Evolutionary conservation across 1,140 invertebrate species (phyloP), one percentile per base, ranked within the genome.

Genomic region (Hestina assimilis): DNA sequence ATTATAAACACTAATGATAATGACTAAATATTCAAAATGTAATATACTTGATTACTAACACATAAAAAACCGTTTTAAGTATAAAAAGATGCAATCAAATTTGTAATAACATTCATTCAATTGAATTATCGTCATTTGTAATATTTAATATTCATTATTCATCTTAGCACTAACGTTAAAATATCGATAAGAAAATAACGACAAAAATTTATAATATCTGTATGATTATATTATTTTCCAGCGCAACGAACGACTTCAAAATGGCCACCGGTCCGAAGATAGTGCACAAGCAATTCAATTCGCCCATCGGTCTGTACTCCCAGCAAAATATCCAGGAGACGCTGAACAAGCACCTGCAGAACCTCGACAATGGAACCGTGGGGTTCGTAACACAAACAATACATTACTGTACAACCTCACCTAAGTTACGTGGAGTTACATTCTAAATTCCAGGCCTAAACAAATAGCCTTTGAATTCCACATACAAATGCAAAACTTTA

Each of bases 241-340:
- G 85, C 85, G 85, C 66, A 88, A 87, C 85, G 85, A 88, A 88
- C 85, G 85, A 88, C 75, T 70, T 56, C 74, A 90, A 89, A 81
- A 92, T 92, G 91, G 90, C 91, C 69, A 87, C 89, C 63, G 83
- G 89, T 80, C 91, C 91, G 74, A 89, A 90, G 68, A 83, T 95
- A 77, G 93, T 95, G 52, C 94, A 96, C 90, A 95, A 95, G 85
- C 95, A 97, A 89, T 97, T 95, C 90, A 97, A 97, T 89, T 94
- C 95, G 42, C 96, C 96, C 21, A 96, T 97, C 66, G 93, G 94
- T 69, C 89, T 97, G 17, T 97, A 97, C 84, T 96, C 95, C 11
- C 92, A 93, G 63, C 90, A 93, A 82, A 94, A 94, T 70, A 93
- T 97, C 58, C 92, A 95, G 72, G 93, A 95, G 73, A 94, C 95